Conservation (phyloP, 2,113 vertebrate genomes). For the Apaloderma vittatum region DNA sequence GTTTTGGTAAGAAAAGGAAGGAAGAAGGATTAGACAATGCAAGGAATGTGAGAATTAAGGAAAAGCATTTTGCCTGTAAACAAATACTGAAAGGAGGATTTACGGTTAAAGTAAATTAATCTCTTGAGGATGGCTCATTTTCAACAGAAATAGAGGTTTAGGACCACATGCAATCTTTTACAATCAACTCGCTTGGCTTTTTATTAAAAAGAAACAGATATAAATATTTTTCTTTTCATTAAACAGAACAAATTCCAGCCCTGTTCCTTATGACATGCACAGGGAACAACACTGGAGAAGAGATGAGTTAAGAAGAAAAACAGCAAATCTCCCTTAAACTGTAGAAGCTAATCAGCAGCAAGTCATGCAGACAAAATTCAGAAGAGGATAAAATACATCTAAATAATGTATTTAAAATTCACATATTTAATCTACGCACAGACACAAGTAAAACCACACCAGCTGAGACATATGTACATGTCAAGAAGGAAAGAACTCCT, state of each 20-base stretch:
- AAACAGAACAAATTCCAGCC: slow-evolving; percentile 65
- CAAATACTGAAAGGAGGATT: slow-evolving; percentile 60
- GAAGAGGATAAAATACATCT: neutral
- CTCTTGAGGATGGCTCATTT: slow-evolving; percentile 53
- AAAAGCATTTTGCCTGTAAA: slow-evolving; percentile 55
- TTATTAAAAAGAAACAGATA: slow-evolving; percentile 66
- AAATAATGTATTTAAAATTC: neutral
- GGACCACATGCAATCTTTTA: slow-evolving; percentile 49
- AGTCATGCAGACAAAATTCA: neutral
- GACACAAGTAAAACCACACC: neutral
- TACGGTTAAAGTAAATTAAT: slow-evolving; percentile 43
- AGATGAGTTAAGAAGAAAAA: neutral
- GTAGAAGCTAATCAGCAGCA: neutral
- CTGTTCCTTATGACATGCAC: slow-evolving; percentile 17
- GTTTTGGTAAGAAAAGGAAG: slow-evolving; percentile 43
- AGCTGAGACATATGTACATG: neutral
- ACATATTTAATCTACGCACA: neutral
- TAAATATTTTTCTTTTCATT: slow-evolving; percentile 72
- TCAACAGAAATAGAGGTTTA: slow-evolving; percentile 45
- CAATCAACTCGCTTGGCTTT: slow-evolving; percentile 26
- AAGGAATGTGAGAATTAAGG: slow-evolving; percentile 55
- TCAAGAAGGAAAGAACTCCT: slow-evolving; percentile 40
- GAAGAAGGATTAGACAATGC: slow-evolving; percentile 55
- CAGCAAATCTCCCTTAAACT: neutral
- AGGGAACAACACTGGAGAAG: neutral